Evolutionary conservation across 2,797 vertebrate genomes (phyloP), one percentile per base, ranked within the genome.

Genomic region (Smutsia gigantea): DNA sequence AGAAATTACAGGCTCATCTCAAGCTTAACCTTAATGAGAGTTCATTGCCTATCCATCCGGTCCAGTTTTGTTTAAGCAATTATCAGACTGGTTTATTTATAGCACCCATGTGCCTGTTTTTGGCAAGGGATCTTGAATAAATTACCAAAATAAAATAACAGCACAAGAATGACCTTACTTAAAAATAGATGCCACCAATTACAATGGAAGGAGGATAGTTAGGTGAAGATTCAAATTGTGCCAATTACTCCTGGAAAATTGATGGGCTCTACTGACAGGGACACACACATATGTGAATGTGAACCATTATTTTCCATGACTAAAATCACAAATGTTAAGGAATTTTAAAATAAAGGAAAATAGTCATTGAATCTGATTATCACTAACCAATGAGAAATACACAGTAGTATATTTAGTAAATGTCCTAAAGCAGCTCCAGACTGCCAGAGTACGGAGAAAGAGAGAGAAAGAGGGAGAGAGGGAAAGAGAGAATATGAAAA

Each of bases 171-270:
- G 95, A 57, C 49, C 61, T 96, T 88, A 69, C 34, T 96, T 97
- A 94, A 97, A 97, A 96, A 90, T 93, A 97, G 95, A n/a, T 87
- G 7, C 37, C 34, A 71, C n/a, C 68, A 96, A 90, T 94, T 75
- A 94, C n/a, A 94, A 69, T 53, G 53, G 94, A 93, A 95, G 37
- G 63, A 53, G 68, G 85, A 87, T 7, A 87, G 57, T 93, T 86
- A 85, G 77, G 14, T 93, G 4, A 85, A 90, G 78, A 74, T 84
- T 91, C 84, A 88, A 87, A 85, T 61, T 34, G 81, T 51, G 34
- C 34, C 74, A 87, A 18, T 94, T 90, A 75, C 69, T 96, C 29
- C 53, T 78, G 57, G 55, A 61, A 93, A 95, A 77, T 84, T 84
- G 55, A 59, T 92, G 34, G 23, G 15, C 21, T 29, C 25, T 37